Base-by-base conservation (phyloP, 2,113 vertebrate genomes). In the Myotis davidii region DNA sequence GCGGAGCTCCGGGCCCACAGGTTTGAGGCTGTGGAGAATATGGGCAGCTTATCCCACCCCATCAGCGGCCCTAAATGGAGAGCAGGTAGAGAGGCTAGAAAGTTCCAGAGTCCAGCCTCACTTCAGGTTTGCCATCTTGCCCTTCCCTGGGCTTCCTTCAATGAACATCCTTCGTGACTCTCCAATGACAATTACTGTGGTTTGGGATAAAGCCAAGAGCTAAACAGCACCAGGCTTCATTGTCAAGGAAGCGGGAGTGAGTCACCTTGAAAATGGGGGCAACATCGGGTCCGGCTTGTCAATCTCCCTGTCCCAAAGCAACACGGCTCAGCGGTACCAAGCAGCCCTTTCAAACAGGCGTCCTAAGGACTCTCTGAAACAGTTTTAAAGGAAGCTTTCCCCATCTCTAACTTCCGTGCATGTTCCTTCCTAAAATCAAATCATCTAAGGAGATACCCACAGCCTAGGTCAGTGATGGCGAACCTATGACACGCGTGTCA, bases 361-460 rank as follows among this genome's bases (percentile, higher is more conserved):
- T 64, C 42, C 17, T 16, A 65, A 90, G n/a, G 45, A 64, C 48
- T 50, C 4, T 11, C 18, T 54, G 25, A 17, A 52, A 34, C 1
- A 16, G 29, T 90, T 59, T 86, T 39, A 70, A 92, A 79, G 81
- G 56, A 61, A 52, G 61, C 9, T 59, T 72, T 69, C 48, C 61
- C 52, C 27, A 37, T 27, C 42, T 65, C 64, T 23, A 45, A 69
- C 39, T 32, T 67, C 29, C 9, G n/a, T 23, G 5, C 27, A 29
- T 65, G 37, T 89, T 84, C 25, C 48, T 84, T 77, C 14, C 64
- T 90, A 52, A 95, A 72, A 90, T 45, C 81, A 87, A 76, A 64
- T 77, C 37, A 54, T 64, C 42, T 65, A 34, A 74, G 17, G 61
- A 95, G 45, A 39, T 14, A 34, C 5, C 74, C 39, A 64, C 13